A percentile compares a stretch with the other conserved stretches of the same genome.
Evolutionary conservation across 1,140 invertebrate genomes (phyloP).

Genomic region (Galleria mellonella): DNA sequence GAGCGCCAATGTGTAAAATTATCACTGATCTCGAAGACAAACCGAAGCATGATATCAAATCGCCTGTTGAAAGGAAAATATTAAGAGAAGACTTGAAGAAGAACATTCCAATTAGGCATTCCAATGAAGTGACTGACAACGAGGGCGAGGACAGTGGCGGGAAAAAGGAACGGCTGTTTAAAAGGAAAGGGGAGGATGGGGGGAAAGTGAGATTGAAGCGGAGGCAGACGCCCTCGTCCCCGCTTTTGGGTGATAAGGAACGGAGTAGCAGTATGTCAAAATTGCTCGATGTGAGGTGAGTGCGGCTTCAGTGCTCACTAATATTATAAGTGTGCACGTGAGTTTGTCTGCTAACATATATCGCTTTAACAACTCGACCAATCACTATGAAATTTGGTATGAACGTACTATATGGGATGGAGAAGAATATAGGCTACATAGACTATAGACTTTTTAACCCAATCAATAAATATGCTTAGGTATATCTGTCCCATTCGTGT

Average conservation of each 20-base stretch:
- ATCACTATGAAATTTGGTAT: too few species aligned
- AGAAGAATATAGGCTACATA: too few species aligned
- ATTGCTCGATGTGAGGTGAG: slow-evolving; percentile 81
- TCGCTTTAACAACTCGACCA: too few species aligned
- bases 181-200: slow-evolving; percentile 79
- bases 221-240: slow-evolving; percentile 51
- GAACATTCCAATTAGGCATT: slow-evolving; percentile 26
- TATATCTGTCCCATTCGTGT: too few species aligned
- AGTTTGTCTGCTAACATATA: too few species aligned
- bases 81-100: slow-evolving; percentile 21
- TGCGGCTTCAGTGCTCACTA: slow-evolving; percentile 6
- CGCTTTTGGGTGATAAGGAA: slow-evolving; percentile 80
- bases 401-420: too few species aligned
- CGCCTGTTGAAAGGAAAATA: slow-evolving; percentile 25
- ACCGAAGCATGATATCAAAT: slow-evolving; percentile 20
- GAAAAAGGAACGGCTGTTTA: slow-evolving; percentile 80
- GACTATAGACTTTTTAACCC: too few species aligned
- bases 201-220: slow-evolving; percentile 64
- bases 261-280: slow-evolving; percentile 90
- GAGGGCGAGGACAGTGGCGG: slow-evolving; percentile 38
- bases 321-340: too few species aligned
- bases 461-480: too few species aligned
- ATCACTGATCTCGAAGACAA: slow-evolving; percentile 8
- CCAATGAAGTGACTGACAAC: slow-evolving; percentile 4
- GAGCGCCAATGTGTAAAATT: neutral